phyloP scores from a whole-genome alignment of 2,797 vertebrate genomes.

The Paratrypauchen microcephalus region DNA sequence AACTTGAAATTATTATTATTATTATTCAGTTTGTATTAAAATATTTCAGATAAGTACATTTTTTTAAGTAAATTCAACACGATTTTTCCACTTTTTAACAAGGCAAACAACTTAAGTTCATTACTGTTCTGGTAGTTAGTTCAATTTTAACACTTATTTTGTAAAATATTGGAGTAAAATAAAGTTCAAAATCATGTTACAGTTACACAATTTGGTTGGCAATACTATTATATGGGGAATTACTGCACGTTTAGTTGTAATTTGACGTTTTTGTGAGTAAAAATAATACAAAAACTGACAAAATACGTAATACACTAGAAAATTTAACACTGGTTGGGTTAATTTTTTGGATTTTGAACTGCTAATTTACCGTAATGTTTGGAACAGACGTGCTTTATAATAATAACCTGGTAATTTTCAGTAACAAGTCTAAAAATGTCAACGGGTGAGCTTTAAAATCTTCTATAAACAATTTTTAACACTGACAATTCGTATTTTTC shows the following conservation, averaged over 20 bases:
- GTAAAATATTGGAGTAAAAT: neutral
- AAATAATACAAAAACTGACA: neutral
- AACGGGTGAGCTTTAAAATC: slow-evolving; percentile 78
- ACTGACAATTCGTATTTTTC: slow-evolving; percentile 81
- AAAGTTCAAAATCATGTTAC: neutral
- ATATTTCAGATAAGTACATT: neutral
- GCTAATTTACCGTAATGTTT: neutral
- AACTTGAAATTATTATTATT: no score
- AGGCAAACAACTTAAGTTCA: neutral
- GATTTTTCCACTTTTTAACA: neutral
- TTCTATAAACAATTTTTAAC: slow-evolving; percentile 90
- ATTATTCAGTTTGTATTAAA: neutral
- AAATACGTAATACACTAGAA: neutral
- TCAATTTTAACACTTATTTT: neutral
- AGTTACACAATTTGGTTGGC: neutral
- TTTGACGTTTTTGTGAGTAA: neutral
- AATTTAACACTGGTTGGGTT: neutral
- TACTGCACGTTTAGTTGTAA: neutral
- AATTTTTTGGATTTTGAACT: neutral
- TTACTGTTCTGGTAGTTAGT: neutral
- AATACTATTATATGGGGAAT: neutral
- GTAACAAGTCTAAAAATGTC: slow-evolving; percentile 67
- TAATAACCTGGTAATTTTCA: slow-evolving; percentile 64
- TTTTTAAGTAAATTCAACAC: neutral
- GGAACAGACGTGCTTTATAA: neutral